Percentiles rank a stretch among this genome's conserved stretches.
These are phyloP conservation scores for Stegana nigrithorax DNA, from an alignment of 2,888 invertebrate species.

Conservation along the genomic window DNA sequence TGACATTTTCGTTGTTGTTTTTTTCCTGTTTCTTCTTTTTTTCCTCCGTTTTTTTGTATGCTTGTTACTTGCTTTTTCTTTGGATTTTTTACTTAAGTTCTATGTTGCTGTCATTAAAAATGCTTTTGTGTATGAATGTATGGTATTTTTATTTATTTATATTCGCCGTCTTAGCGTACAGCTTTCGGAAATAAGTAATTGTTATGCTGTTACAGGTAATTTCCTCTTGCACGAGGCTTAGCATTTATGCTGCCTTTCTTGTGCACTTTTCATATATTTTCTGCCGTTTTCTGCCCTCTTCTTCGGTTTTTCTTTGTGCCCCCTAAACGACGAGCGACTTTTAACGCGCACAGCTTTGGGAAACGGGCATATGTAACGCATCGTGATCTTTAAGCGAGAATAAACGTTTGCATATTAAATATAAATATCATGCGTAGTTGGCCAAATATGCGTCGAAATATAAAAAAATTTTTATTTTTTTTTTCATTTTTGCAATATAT, in stretches of 20 bases:
- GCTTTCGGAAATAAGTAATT: constrained; percentile 45
- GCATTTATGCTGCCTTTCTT: constrained; percentile 1
- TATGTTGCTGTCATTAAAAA: constrained; percentile 36
- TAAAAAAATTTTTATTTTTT: too few species aligned
- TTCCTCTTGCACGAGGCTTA: constrained; percentile 35
- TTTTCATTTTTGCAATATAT: too few species aligned
- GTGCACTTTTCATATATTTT: too few species aligned
- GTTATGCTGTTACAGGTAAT: constrained; percentile 42
- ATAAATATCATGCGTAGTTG: too few species aligned
- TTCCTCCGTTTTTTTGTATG: constrained; percentile 20
- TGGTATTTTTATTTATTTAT: constrained; percentile 1
- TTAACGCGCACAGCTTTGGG: too few species aligned
- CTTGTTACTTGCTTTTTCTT: too few species aligned
- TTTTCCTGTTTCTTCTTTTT: constrained; percentile 17
- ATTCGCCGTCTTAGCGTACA: not conserved
- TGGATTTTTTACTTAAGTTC: too few species aligned
- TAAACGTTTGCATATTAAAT: too few species aligned
- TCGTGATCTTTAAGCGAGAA: too few species aligned
- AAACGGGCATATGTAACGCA: too few species aligned
- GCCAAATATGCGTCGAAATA: too few species aligned
- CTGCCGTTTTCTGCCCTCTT: not conserved
- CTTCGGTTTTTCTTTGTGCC: not conserved
- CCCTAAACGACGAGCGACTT: not conserved
- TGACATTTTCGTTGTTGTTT: not conserved
- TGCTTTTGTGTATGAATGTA: constrained; percentile 1